Base-by-base conservation (phyloP, 2,113 vertebrate genomes). In the Puntigrus tetrazona region DNA sequence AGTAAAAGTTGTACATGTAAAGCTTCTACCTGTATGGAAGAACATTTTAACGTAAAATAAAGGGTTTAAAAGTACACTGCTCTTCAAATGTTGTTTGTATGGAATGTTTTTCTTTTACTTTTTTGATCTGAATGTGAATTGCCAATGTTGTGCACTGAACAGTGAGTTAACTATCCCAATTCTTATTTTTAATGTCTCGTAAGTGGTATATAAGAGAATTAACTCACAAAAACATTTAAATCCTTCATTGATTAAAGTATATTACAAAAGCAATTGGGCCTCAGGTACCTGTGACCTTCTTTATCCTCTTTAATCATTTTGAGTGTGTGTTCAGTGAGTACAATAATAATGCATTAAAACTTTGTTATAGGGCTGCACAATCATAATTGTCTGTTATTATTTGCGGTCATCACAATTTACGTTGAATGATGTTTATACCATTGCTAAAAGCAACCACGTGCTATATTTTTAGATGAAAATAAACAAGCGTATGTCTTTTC, bases 21-120 rank as follows among this genome's bases (percentile, higher is more conserved):
- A 86, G 88, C 91, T 91, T 94, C 92, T 91, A 91, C 83, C 91
- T 90, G 88, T 87, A 87, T 93, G 90, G 87, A 92, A 55, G 90
- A 95, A 92, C 94, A 93, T 94, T 94, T 95, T 94, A 87, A 92
- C 85, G 90, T 88, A 91, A 95, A 93, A 94, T 95, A 96, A 93
- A 93, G 91, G 84, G 86, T 92, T 94, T 92, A 89, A 89, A 90
- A 92, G 90, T 91, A 92, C n/a, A 36, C 8, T 74, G 52, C 84
- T 38, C 29, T 55, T 55, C 7, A 61, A 0, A 55, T 67, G 9
- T 29, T 47, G 72, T 47, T 9, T 22, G 10, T 36, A 70, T 85
- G 50, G 50, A 52, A 50, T 80, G 34, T 22, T 7, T 16, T 20
- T 70, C 31, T 63, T 43, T 3, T 29, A 27, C 22, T 0, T 55